Base-by-base conservation (phyloP, 1,140 invertebrate genomes). In the Coelopa frigida region DNA sequence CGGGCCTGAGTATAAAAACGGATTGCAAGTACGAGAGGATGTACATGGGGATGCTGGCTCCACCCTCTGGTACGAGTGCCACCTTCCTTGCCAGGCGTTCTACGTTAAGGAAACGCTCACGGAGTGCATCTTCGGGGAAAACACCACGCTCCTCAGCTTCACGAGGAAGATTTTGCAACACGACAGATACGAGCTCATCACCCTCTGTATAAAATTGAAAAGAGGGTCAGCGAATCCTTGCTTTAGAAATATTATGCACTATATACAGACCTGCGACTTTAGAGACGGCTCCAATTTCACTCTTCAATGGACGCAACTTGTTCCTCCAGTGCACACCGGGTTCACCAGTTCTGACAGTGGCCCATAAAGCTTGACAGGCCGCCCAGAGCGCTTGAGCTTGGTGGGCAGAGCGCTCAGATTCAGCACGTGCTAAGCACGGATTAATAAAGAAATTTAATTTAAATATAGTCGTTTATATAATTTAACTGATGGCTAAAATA, bases 381-480 rank as follows among this genome's bases (percentile, higher is more conserved):
- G 89, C 79, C 94, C 94, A 98, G 51, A 96, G 75, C 24, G 88
- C 78, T 66, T 94, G 90, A 4, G 89, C 83, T 52, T 88, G 80
- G 45, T 84, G 80, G 0, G 84, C 82, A 48, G 81, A 78, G 56
- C 81, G 83, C 56, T 96, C 93, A 21, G 82, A 78, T 18, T 83
- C 81, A 32, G 87, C 81, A 26, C 89, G 80, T 35, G 76, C 89
- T 91, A 61, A 6, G 24, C 39, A 18, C n/a, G n/a, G n/a, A n/a
- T n/a, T n/a, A 38, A 42, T 26, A 20, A 35, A 29, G 14, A 5
- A 48, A 20, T 7, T 17, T 22, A 40, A 41, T 48, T 7, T 18
- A 40, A 31, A 43, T 27, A 35, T 4, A 5, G 12, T 29, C n/a
- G 8, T n/a, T 29, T 29, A n/a, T 29, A 29, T 8, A 39, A 39